These are phyloP conservation scores for Telmatochromis bifrenatus DNA, from an alignment of 2,113 vertebrate species.

Conservation along the genomic window DNA sequence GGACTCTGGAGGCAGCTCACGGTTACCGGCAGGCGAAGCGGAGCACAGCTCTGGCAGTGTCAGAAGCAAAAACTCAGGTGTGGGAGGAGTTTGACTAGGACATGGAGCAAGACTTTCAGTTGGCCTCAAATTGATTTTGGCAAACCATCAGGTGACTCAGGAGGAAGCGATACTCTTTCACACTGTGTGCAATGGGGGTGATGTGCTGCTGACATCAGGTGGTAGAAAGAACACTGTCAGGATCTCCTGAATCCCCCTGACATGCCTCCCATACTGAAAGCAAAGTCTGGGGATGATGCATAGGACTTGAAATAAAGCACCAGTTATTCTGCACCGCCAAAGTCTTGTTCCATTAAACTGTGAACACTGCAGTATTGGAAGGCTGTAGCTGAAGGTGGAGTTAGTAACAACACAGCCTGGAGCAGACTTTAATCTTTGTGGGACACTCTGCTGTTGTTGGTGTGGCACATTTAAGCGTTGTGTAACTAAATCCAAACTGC, in stretches of 20 bases:
- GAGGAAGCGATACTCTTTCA: neutral
- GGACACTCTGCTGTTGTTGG: neutral
- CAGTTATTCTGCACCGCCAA: neutral
- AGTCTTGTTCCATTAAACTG: neutral
- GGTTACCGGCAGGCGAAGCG: rapidly evolving
- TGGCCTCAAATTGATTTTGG: neutral
- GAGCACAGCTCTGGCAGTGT: neutral
- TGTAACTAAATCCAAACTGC: neutral
- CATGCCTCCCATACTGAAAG: neutral
- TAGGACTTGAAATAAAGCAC: neutral
- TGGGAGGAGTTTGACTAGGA: neutral
- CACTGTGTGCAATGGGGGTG: neutral
- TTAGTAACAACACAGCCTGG: neutral
- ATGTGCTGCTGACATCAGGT: neutral
- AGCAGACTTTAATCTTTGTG: neutral
- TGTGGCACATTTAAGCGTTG: neutral
- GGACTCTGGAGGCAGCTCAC: neutral
- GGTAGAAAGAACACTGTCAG: neutral
- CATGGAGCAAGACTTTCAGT: neutral
- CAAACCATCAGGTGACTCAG: neutral
- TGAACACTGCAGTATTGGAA: neutral
- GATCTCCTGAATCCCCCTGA: neutral
- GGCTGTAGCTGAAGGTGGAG: neutral
- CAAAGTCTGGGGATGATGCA: neutral
- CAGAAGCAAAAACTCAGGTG: neutral